Conservation (phyloP, 1,140 invertebrate species). For the Conus ventricosus region DNA sequence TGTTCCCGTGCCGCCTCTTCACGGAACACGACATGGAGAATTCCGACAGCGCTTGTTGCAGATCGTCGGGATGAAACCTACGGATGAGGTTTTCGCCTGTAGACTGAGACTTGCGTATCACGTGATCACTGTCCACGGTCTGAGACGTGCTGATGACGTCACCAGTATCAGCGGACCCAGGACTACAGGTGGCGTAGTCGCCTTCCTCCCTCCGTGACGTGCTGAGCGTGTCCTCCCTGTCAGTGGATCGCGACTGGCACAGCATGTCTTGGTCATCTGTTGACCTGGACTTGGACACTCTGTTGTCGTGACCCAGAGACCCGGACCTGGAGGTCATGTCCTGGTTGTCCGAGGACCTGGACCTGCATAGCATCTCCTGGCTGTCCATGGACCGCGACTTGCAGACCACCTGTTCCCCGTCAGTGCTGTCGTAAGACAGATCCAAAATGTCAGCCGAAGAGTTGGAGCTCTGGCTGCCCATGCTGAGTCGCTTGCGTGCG, state of each 20-base stretch:
- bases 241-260: neutral
- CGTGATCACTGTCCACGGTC: neutral
- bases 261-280: neutral
- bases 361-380: neutral
- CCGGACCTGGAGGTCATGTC: neutral
- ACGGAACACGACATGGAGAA: neutral
- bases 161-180: neutral
- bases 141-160: neutral
- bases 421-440: conserved; percentile 71
- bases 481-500: conserved; percentile 64
- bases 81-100: neutral
- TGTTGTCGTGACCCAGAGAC: neutral
- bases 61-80: neutral
- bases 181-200: neutral
- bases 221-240: neutral
- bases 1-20: neutral
- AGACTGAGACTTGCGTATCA: neutral
- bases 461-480: conserved; percentile 69
- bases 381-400: neutral
- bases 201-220: neutral
- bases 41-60: neutral
- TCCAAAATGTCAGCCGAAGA: conserved; percentile 72
- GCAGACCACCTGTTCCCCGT: conserved; percentile 47
- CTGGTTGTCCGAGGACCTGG: neutral
- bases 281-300: neutral